phyloP scores from a whole-genome alignment of 2,113 vertebrate species.

The Lepidothrix coronata region DNA sequence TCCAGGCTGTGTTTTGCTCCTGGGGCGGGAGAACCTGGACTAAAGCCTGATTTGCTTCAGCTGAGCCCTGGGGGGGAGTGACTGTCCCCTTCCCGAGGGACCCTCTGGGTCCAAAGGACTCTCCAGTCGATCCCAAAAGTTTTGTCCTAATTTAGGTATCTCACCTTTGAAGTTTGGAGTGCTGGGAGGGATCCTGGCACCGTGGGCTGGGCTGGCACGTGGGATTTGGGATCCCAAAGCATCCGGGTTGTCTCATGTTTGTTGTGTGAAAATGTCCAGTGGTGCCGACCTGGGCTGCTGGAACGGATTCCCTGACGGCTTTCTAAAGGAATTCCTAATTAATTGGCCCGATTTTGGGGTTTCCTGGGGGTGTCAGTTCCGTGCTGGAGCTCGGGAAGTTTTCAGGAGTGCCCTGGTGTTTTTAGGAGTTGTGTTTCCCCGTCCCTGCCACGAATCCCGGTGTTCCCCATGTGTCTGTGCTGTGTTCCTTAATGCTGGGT shows the following conservation, averaged over 20 bases:
- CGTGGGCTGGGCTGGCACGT: accelerated
- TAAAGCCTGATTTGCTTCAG: background rate
- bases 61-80: accelerated
- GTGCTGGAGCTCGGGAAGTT: background rate
- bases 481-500: accelerated
- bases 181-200: accelerated
- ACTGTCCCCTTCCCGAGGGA: accelerated
- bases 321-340: accelerated
- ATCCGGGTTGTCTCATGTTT: accelerated
- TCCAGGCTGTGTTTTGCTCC: background rate
- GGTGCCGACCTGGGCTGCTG: accelerated
- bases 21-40: background rate
- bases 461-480: accelerated
- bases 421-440: background rate
- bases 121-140: accelerated
- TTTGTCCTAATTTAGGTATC: background rate
- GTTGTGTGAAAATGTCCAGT: accelerated
- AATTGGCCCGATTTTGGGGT: accelerated
- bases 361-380: accelerated
- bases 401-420: accelerated
- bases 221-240: background rate
- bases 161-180: accelerated
- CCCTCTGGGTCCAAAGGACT: background rate
- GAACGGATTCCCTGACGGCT: accelerated
- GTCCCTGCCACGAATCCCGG: accelerated